Evolutionary conservation across 2,888 invertebrate genomes (phyloP).

Genomic region (Tricholauxania praeusta): DNA sequence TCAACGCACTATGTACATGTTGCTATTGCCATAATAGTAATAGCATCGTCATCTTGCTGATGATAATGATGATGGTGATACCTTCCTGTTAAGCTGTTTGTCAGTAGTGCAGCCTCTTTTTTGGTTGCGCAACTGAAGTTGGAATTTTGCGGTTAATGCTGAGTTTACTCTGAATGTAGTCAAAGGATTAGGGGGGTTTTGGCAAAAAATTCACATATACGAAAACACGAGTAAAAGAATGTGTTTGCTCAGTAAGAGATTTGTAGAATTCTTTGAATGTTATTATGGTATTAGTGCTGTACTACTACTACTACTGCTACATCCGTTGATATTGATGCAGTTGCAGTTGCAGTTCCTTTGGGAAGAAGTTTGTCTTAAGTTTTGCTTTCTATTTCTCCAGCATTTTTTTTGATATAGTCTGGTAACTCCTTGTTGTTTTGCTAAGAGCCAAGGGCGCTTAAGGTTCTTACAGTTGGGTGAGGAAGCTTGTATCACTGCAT

Average conservation of each 20-base stretch:
- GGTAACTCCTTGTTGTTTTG: too few species aligned
- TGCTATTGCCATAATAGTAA: too few species aligned
- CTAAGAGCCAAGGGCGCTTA: too few species aligned
- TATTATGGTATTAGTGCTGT: neutral
- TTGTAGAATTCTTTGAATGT: constrained; percentile 11
- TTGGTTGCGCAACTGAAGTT: neutral
- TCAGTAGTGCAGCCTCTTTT: constrained; percentile 10
- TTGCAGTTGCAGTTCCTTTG: constrained; percentile 4
- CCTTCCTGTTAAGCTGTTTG: constrained; percentile 22
- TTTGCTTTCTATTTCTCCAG: neutral
- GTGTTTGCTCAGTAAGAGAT: constrained; percentile 22
- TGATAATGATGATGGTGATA: neutral
- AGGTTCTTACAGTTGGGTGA: neutral
- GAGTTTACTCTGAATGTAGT: constrained; percentile 1
- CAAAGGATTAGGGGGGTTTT: constrained; percentile 14
- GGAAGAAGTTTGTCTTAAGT: constrained; percentile 11
- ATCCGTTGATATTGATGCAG: constrained; percentile 21
- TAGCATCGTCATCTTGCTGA: constrained; percentile 18
- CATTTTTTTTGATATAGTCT: too few species aligned
- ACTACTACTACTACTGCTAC: neutral
- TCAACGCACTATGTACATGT: too few species aligned
- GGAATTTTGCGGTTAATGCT: constrained; percentile 17
- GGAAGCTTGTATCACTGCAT: neutral
- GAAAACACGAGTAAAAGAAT: neutral
- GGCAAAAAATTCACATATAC: neutral